A percentile compares a stretch with the other conserved stretches of the same genome.
Conservation (phyloP, 2,888 invertebrate species). For the Isoperla grammatica region DNA sequence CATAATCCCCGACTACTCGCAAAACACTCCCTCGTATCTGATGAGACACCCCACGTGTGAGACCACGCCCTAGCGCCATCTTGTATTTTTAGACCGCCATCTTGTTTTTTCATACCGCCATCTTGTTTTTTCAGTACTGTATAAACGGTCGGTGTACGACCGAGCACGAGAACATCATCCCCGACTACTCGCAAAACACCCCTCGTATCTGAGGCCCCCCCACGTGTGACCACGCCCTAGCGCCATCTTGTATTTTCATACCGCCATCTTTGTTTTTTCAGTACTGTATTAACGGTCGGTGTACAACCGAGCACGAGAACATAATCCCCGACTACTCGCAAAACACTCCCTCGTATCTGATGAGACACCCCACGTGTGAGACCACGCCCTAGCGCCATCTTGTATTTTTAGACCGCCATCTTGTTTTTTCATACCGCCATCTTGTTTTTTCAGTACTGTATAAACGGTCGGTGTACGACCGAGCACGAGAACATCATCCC, state of each 20-base stretch:
- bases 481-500: conserved; percentile 91
- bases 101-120: too few species aligned
- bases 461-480: conserved; percentile 86
- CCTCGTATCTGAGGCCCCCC: conserved; percentile 69
- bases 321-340: conserved; percentile 91
- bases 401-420: too few species aligned
- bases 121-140: conserved; percentile 73
- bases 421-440: too few species aligned
- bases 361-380: too few species aligned
- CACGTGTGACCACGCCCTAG: conserved; percentile 35
- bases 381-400: too few species aligned
- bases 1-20: conserved; percentile 88
- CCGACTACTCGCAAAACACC: conserved; percentile 85
- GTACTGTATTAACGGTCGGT: conserved; percentile 89
- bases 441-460: conserved; percentile 72
- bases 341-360: conserved; percentile 73
- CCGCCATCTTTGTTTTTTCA: too few species aligned
- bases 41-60: too few species aligned
- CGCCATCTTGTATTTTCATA: too few species aligned
- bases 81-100: too few species aligned
- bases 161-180: conserved; percentile 88
- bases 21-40: conserved; percentile 76
- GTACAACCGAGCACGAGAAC: conserved; percentile 87
- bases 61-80: too few species aligned
- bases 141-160: conserved; percentile 87